Base-by-base conservation (phyloP, 2,797 vertebrate genomes). In the Anomalospiza imberbis region DNA sequence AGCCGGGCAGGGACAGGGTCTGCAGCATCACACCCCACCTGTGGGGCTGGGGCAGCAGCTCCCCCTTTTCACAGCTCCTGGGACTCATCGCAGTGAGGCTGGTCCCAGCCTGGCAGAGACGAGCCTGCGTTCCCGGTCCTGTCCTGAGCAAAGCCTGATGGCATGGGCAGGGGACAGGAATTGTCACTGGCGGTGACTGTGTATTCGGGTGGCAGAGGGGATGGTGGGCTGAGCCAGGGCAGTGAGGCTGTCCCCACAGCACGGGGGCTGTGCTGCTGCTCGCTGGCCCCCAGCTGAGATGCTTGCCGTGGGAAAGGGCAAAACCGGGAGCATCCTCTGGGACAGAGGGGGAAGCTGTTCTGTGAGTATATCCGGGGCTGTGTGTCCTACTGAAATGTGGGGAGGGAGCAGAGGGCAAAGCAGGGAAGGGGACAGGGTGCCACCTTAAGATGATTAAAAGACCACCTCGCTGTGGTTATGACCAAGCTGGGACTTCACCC, bases 231-330 rank as follows among this genome's bases (percentile, higher is more conserved):
- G 78, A 53, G 70, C 28, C 0, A 1, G 34, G 18, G 15, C 81
- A 73, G 45, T 2, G 5, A 29, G 77, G 36, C 36, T 60, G 61
- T 73, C 58, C 82, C 78, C 40, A n/a, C 1, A 45, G 51, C 75
- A 7, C n/a, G 0, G 42, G 61, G 45, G 20, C 76, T 79, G 75
- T 12, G n/a, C 79, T 47, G 60, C 80, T 2, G 3, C 70, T 73
- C 4, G 0, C 68, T 76, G 75, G n/a, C 42, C 50, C 75, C 72
- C 28, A 12, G 32, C 67, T 25, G 8, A 4, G 91, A 24, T 75
- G 34, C 22, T 70, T 90, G 65, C 70, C 38, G 7, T 74, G 74
- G 88, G 83, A 88, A 76, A 91, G 76, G 65, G 53, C 79, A 74
- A 71, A 92, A 57, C 44, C 42, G 7, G 54, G 38, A 54, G 50